Conservation (phyloP, 2,888 invertebrate genomes). For the Oscheius onirici region DNA sequence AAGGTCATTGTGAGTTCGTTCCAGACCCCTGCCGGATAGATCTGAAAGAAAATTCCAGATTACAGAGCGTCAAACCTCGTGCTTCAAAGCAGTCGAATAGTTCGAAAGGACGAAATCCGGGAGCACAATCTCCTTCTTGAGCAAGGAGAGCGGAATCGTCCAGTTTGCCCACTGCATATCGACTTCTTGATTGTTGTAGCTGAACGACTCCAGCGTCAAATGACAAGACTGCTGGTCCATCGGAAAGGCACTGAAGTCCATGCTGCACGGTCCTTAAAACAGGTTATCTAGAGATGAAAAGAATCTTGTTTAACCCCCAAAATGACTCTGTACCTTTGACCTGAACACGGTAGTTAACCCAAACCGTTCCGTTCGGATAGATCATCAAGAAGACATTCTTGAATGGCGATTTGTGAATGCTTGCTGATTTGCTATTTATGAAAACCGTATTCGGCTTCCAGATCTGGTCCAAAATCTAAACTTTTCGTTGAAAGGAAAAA, state of each 20-base stretch:
- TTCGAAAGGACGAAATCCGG: constrained; percentile 69
- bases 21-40: constrained; percentile 70
- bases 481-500: constrained; percentile 6
- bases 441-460: constrained; percentile 71
- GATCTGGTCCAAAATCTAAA: constrained; percentile 63
- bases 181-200: constrained; percentile 65
- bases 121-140: constrained; percentile 68
- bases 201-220: constrained; percentile 68
- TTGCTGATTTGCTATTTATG: constrained; percentile 66
- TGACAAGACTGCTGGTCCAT: constrained; percentile 68
- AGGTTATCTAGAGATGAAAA: too few relatives aligned
- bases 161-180: constrained; percentile 68
- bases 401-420: constrained; percentile 66
- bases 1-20: constrained; percentile 70
- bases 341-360: constrained; percentile 69
- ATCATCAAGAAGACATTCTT: constrained; percentile 71
- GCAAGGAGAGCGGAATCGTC: constrained; percentile 52
- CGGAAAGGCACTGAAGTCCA: constrained; percentile 68
- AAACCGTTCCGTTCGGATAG: constrained; percentile 71
- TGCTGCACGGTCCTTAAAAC: constrained; percentile 56
- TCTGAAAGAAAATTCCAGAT: constrained; percentile 38
- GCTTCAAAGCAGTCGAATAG: constrained; percentile 58
- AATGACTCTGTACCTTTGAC: too few relatives aligned
- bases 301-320: too few relatives aligned
- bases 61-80: constrained; percentile 44